A percentile compares a stretch with the other conserved stretches of the same genome.
phyloP scores from a whole-genome alignment of 2,797 vertebrate genomes.

The Acanthurus lineatus region DNA sequence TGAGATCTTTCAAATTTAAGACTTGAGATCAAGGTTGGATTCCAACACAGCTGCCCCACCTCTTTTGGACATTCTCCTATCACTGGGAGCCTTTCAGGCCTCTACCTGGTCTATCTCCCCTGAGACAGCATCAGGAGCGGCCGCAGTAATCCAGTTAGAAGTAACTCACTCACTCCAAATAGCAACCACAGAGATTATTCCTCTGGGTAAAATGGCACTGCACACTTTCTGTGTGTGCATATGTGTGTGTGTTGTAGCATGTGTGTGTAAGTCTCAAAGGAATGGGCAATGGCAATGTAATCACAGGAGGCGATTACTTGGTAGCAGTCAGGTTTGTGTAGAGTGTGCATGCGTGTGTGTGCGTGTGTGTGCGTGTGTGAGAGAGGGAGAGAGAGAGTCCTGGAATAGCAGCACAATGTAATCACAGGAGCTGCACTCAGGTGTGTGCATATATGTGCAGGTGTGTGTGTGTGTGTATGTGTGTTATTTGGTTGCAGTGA shows the following conservation, averaged over 20 bases:
- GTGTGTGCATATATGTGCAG: conserved; percentile 14
- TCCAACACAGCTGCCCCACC: background rate
- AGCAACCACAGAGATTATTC: conserved; percentile 71
- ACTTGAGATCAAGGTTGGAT: conserved; percentile 42
- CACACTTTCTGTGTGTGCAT: too few species aligned
- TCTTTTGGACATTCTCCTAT: conserved; percentile 37
- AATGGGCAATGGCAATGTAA: too few species aligned
- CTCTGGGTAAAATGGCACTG: conserved; percentile 62
- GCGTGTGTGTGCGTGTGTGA: conserved; percentile 7
- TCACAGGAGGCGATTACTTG: too few species aligned
- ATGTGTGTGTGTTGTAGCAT: too few species aligned
- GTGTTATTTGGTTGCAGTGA: conserved; percentile 44
- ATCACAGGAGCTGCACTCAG: conserved; percentile 58
- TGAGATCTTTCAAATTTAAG: conserved; percentile 57
- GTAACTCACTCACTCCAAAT: conserved; percentile 69
- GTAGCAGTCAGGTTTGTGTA: too few species aligned
- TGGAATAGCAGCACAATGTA: conserved; percentile 62
- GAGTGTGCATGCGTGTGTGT: conserved; percentile 28
- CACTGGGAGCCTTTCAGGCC: conserved; percentile 38
- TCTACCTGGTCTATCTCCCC: conserved; percentile 55
- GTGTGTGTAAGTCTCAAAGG: too few species aligned
- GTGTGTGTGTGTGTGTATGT: conserved; percentile 13
- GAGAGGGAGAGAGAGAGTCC: conserved; percentile 5
- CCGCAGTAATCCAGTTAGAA: conserved; percentile 76
- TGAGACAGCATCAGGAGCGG: conserved; percentile 62